A percentile compares a stretch with the other conserved stretches of the same genome.
Conservation (phyloP, 1,140 invertebrate genomes). For the Monomorium pharaonis region DNA sequence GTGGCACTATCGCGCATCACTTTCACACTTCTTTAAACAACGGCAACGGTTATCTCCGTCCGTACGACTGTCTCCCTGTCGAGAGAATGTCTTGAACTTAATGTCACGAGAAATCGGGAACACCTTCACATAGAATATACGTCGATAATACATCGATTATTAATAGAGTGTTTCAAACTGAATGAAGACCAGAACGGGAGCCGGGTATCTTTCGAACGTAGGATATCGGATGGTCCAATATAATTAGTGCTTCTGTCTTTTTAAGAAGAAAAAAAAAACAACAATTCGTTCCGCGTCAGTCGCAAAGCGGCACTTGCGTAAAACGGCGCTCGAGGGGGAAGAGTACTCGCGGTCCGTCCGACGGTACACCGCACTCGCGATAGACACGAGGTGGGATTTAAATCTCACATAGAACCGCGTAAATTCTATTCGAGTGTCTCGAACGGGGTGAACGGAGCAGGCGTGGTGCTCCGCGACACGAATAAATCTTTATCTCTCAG, state of each 20-base stretch:
- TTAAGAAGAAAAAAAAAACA: too few species aligned
- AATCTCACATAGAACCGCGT: background rate
- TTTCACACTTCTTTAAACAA: background rate
- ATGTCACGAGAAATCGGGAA: background rate
- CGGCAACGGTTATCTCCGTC: background rate
- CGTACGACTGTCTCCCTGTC: background rate
- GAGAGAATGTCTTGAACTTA: background rate
- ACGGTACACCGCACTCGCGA: background rate
- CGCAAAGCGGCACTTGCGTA: background rate
- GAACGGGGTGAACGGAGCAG: background rate
- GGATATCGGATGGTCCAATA: background rate
- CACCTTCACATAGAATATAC: background rate
- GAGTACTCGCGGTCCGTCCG: background rate
- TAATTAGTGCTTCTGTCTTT: background rate
- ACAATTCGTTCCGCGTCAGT: too few species aligned
- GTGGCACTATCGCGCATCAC: slow-evolving; percentile 39
- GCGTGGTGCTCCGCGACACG: background rate
- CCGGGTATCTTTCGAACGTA: background rate
- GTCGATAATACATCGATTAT: background rate
- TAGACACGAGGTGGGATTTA: background rate
- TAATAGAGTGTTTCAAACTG: background rate
- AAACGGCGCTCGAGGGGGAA: background rate
- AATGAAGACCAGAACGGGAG: background rate
- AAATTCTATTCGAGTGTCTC: slow-evolving; percentile 25
- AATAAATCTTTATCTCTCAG: slow-evolving; percentile 16